Percentiles rank a stretch among this genome's conserved stretches.
Conservation (phyloP, 2,113 vertebrate genomes). For the Lycaon pictus region DNA sequence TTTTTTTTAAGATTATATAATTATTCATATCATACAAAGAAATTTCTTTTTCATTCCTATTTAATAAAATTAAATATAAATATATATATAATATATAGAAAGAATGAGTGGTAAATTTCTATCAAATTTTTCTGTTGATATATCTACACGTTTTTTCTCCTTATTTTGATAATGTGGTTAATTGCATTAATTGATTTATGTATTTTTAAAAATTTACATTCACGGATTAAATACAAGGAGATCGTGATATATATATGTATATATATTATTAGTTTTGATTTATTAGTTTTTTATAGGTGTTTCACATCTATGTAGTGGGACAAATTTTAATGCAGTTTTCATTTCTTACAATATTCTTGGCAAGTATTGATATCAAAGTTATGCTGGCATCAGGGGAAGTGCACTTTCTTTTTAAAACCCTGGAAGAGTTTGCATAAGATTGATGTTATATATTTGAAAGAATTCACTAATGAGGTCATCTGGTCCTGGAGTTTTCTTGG, state of each 20-base stretch:
- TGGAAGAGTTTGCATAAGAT: not conserved
- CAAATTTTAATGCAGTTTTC: not conserved
- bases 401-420: not conserved
- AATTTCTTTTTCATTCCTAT: not conserved
- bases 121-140: not conserved
- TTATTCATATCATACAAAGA: not conserved
- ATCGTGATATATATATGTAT: not conserved
- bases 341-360: not conserved
- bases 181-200: not conserved
- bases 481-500: not conserved
- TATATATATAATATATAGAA: not conserved
- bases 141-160: not conserved
- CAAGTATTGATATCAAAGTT: not conserved
- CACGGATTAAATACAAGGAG: not conserved
- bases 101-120: not conserved
- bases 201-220: not conserved
- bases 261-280: not conserved
- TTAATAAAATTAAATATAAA: not conserved
- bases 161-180: not conserved
- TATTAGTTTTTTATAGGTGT: not conserved
- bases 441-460: not conserved
- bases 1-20: not conserved
- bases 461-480: not conserved
- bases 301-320: not conserved
- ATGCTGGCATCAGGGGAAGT: not conserved